Conservation (phyloP, 2,888 invertebrate genomes). For the Aphodius granarius region DNA sequence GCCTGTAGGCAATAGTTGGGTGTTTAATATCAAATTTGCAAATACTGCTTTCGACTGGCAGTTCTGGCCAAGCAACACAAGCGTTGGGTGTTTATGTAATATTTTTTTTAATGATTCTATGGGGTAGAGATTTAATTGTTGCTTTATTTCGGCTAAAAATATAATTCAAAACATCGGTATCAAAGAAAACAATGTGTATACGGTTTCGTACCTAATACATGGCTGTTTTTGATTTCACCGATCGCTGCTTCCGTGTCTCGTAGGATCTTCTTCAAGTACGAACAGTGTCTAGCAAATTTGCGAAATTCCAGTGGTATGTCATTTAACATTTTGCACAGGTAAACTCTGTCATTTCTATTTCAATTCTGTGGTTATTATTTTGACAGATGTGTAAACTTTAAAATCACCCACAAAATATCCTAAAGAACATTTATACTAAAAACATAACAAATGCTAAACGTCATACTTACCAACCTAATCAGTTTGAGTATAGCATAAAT, state of each 20-base stretch:
- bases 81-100: constrained; percentile 58
- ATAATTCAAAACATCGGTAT: not conserved
- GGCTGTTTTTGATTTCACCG: constrained; percentile 48
- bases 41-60: constrained; percentile 71
- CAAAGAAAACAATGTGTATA: constrained; percentile 2
- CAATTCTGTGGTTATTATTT: not conserved
- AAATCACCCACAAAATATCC: too few species aligned
- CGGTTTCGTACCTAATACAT: constrained; percentile 37
- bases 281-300: constrained; percentile 48
- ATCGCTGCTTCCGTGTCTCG: constrained; percentile 48
- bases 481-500: too few species aligned
- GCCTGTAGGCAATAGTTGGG: constrained; percentile 64
- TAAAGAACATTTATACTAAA: not conserved
- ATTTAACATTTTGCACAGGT: constrained; percentile 23
- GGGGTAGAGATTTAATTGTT: constrained; percentile 44
- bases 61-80: constrained; percentile 74
- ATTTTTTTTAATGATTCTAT: constrained; percentile 44
- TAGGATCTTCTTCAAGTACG: constrained; percentile 48
- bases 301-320: constrained; percentile 44
- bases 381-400: not conserved
- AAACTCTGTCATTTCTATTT: constrained; percentile 1
- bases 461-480: too few species aligned
- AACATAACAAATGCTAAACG: too few species aligned
- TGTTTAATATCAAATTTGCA: constrained; percentile 71
- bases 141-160: constrained; percentile 47